Conservation (phyloP, 2,888 invertebrate species). For the Hypercompe scribonia region DNA sequence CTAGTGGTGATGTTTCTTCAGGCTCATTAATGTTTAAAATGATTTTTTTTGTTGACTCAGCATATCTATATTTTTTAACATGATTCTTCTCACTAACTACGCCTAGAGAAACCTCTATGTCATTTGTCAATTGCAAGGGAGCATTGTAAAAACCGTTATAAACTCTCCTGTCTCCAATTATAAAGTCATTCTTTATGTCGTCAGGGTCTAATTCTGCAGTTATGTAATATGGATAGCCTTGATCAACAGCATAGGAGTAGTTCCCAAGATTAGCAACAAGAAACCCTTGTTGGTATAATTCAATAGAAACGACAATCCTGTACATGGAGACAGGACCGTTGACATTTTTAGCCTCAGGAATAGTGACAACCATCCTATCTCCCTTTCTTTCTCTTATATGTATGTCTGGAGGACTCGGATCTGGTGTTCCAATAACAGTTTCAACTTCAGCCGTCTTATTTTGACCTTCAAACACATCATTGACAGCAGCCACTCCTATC, state of each 20-base stretch:
- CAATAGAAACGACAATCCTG: conserved; percentile 90
- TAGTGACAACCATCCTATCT: conserved; percentile 88
- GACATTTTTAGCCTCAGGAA: conserved; percentile 90
- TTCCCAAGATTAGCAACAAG: conserved; percentile 88
- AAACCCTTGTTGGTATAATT: conserved; percentile 88
- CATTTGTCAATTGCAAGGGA: conserved; percentile 88
- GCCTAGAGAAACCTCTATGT: conserved; percentile 90
- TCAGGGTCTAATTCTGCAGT: conserved; percentile 92
- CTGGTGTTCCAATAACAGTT: conserved; percentile 91
- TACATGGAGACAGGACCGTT: conserved; percentile 93
- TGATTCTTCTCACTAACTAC: conserved; percentile 90
- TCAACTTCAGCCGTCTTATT: conserved; percentile 85
- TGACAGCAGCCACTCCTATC: conserved; percentile 90
- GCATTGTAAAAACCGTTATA: conserved; percentile 93
- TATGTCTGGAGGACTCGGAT: conserved; percentile 90
- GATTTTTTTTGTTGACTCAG: conserved; percentile 85
- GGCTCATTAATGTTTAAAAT: conserved; percentile 84
- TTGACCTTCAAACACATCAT: conserved; percentile 87
- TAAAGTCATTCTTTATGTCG: conserved; percentile 89
- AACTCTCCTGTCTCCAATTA: conserved; percentile 91
- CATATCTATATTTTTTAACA: conserved; percentile 89
- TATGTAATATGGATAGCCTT: conserved; percentile 92
- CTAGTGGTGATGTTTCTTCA: conserved; percentile 79
- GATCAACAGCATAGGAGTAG: conserved; percentile 88
- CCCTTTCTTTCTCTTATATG: conserved; percentile 87